phyloP scores from a whole-genome alignment of 1,140 invertebrate species.

The Pissodes strobi region DNA sequence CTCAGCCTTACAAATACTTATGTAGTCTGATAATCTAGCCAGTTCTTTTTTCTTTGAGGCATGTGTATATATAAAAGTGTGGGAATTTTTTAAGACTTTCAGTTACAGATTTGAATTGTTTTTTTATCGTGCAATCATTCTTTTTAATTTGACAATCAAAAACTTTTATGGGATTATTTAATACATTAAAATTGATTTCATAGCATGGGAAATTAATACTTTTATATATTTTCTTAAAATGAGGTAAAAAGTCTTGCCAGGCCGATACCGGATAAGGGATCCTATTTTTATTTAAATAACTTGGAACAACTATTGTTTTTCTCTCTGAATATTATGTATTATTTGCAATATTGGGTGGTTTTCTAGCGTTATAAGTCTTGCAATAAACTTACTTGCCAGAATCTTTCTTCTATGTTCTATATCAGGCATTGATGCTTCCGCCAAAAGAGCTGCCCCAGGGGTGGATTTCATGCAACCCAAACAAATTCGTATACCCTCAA shows the following conservation, averaged over 20 bases:
- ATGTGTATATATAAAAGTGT: too few species aligned
- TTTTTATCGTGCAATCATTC: too few species aligned
- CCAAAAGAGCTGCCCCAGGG: background rate
- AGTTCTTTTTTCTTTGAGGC: too few species aligned
- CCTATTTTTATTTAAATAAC: background rate
- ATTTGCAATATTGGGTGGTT: slow-evolving; percentile 15
- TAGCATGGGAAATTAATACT: background rate
- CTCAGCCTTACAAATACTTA: too few species aligned
- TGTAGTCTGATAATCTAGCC: too few species aligned
- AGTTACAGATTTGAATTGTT: too few species aligned
- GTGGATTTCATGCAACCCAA: background rate
- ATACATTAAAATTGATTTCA: background rate
- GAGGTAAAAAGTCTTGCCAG: background rate
- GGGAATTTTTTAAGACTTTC: too few species aligned
- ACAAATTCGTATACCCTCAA: background rate
- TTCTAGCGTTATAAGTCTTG: background rate
- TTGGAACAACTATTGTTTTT: background rate
- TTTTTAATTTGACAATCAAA: background rate
- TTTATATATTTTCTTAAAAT: slow-evolving; percentile 1
- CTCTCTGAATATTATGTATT: background rate
- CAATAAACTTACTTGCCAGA: slow-evolving; percentile 24
- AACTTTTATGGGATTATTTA: background rate
- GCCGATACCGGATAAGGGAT: background rate
- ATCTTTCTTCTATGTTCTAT: background rate
- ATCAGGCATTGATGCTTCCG: background rate